Conservation (phyloP, 2,113 vertebrate genomes). For the Ceyx margarethae region DNA sequence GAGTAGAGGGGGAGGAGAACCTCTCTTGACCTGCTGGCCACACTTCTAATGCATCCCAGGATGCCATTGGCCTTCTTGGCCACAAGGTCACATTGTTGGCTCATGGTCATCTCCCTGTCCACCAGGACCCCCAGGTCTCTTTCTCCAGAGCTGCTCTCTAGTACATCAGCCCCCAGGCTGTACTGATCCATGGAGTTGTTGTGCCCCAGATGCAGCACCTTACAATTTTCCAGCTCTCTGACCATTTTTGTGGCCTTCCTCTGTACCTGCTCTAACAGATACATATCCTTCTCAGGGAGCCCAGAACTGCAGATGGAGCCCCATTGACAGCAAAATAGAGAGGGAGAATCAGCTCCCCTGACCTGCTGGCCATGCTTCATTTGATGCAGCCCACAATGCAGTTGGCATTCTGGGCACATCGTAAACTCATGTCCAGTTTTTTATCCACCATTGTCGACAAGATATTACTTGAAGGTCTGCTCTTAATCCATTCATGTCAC, state of each 20-base stretch:
- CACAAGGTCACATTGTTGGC: too few relatives aligned
- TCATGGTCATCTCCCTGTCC: too few relatives aligned
- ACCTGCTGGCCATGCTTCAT: fast-evolving
- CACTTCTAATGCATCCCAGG: too few relatives aligned
- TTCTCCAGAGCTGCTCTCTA: too few relatives aligned
- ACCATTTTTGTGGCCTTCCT: neutral
- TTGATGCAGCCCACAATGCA: fast-evolving
- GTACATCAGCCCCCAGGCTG: too few relatives aligned
- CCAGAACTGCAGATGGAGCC: fast-evolving
- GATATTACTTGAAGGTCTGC: neutral
- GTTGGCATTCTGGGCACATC: neutral
- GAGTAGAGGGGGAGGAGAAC: too few relatives aligned
- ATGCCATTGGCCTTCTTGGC: too few relatives aligned
- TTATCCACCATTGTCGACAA: neutral
- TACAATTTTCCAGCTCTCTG: neutral
- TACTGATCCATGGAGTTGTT: too few relatives aligned
- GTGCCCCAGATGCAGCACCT: too few relatives aligned
- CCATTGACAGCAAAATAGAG: neutral
- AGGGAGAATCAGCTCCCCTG: fast-evolving
- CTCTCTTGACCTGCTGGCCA: too few relatives aligned
- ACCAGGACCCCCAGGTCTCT: too few relatives aligned
- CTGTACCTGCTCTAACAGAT: neutral
- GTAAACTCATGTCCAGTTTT: neutral
- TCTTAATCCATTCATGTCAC: neutral
- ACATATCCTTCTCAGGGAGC: neutral